Conservation (phyloP, 2,888 invertebrate species). For the Dasypogon diadema region DNA sequence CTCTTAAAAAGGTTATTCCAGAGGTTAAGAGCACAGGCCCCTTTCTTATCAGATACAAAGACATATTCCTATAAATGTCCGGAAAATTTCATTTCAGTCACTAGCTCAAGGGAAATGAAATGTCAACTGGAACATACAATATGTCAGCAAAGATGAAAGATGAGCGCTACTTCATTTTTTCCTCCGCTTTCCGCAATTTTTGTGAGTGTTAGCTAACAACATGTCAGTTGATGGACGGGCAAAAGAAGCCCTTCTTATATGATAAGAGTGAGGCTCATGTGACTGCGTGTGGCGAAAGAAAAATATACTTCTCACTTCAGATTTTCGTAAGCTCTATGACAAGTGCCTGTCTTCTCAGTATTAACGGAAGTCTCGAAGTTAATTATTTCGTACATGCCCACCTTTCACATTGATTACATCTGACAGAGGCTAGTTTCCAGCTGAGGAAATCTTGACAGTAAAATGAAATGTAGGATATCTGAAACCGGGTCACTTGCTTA, state of each 20-base stretch:
- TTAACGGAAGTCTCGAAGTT: neutral
- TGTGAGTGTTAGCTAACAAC: neutral
- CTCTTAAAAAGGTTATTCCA: neutral
- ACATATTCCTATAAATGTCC: neutral
- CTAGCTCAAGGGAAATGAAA: slow-evolving; percentile 21
- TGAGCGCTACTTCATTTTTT: slow-evolving; percentile 6
- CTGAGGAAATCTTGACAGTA: neutral
- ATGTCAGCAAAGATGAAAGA: slow-evolving; percentile 6
- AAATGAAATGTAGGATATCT: slow-evolving; percentile 9
- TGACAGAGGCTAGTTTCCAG: neutral
- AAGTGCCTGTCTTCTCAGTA: neutral
- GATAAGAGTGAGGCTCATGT: neutral
- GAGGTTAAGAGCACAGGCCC: no score
- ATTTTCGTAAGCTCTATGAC: neutral
- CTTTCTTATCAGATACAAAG: no score
- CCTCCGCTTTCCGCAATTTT: neutral
- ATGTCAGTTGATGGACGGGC: neutral
- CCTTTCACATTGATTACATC: slow-evolving; percentile 9
- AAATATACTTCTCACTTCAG: no score
- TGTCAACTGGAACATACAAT: slow-evolving; percentile 13
- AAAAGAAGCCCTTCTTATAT: neutral
- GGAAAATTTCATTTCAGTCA: slow-evolving; percentile 11
- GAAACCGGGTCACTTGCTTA: neutral
- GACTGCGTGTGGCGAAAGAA: neutral
- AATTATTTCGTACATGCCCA: neutral